A percentile compares a stretch with the other conserved stretches of the same genome.
phyloP scores from a whole-genome alignment of 2,888 invertebrate genomes.

The Saturnia japonica region DNA sequence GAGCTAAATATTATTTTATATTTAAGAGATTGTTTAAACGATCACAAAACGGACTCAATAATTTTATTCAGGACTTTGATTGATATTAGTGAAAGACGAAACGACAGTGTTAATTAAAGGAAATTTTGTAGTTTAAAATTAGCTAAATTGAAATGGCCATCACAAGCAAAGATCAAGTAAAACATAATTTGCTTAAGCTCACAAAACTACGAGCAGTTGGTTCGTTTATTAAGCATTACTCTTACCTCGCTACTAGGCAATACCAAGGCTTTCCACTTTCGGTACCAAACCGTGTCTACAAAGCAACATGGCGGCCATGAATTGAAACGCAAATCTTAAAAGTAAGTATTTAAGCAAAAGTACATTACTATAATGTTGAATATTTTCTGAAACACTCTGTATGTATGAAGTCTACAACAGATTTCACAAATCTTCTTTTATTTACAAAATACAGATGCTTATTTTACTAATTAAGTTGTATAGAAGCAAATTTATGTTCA shows the following conservation, averaged over 20 bases:
- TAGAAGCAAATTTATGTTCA: too few relatives aligned
- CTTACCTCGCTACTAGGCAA: conserved; percentile 60
- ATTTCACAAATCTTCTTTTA: too few relatives aligned
- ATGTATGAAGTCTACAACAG: too few relatives aligned
- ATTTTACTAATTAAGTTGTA: too few relatives aligned
- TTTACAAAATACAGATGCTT: too few relatives aligned
- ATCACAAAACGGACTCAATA: background rate
- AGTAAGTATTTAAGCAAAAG: conserved; percentile 16
- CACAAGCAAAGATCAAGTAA: background rate
- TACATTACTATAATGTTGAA: background rate
- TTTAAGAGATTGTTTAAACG: background rate
- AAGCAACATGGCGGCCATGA: conserved; percentile 44
- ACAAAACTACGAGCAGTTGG: conserved; percentile 42
- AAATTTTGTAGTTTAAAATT: background rate
- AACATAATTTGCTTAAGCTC: conserved; percentile 17
- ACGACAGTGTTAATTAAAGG: background rate
- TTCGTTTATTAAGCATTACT: conserved; percentile 58
- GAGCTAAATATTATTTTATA: background rate
- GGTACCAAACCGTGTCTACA: conserved; percentile 54
- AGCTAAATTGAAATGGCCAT: background rate
- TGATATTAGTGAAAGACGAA: background rate
- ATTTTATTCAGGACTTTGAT: background rate
- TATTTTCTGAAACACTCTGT: too few relatives aligned
- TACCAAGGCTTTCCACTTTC: conserved; percentile 79
- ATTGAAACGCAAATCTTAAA: conserved; percentile 13